Percentiles rank a stretch among this genome's conserved stretches.
phyloP scores from a whole-genome alignment of 2,797 vertebrate genomes.

The Pipistrellus pipistrellus region DNA sequence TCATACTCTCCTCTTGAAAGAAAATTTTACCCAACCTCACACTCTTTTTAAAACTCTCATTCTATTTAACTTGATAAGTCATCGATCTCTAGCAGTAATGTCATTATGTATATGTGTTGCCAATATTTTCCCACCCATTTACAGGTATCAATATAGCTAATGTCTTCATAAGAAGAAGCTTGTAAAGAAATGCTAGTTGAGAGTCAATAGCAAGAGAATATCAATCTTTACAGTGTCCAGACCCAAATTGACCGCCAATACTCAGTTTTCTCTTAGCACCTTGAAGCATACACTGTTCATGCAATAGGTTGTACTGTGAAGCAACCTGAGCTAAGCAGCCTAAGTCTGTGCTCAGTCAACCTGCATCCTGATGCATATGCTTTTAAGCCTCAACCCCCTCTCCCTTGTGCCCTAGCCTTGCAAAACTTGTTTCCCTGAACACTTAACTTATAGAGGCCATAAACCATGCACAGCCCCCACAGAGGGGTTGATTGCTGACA shows the following conservation, averaged over 20 bases:
- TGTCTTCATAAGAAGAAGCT: background rate
- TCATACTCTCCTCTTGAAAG: background rate
- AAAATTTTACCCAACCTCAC: background rate
- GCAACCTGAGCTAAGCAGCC: too few species aligned
- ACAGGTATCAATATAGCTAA: background rate
- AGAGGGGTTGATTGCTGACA: too few species aligned
- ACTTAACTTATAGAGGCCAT: too few species aligned
- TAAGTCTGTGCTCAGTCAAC: too few species aligned
- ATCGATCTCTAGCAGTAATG: background rate
- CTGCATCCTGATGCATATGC: too few species aligned
- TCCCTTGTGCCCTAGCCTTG: too few species aligned
- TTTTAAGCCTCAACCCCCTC: too few species aligned
- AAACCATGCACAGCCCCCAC: too few species aligned
- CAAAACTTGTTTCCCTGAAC: too few species aligned
- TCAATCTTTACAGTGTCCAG: background rate
- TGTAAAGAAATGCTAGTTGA: background rate
- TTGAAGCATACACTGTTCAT: background rate
- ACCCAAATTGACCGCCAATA: background rate
- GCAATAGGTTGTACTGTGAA: background rate
- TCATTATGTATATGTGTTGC: background rate
- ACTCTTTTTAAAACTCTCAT: conserved; percentile 8
- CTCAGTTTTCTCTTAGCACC: background rate
- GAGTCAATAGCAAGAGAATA: background rate
- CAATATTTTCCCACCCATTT: background rate
- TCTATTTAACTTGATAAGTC: background rate